Evolutionary conservation across 2,888 invertebrate species (phyloP).

Genomic region (Osmoderma eremita): DNA sequence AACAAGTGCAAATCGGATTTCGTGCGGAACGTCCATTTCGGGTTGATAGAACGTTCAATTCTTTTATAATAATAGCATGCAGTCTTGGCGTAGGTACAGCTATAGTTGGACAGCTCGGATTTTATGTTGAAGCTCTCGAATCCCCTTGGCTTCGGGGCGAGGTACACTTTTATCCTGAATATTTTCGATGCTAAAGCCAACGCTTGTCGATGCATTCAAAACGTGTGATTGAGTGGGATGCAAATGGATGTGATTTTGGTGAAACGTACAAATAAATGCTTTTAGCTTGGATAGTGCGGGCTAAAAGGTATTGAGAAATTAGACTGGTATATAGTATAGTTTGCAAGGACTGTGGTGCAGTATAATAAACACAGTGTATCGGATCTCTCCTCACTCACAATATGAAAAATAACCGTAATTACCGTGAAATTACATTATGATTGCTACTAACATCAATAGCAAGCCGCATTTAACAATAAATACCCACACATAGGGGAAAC

Average conservation of each 20-base stretch:
- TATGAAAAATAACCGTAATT: no score
- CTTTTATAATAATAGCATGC: constrained; percentile 1
- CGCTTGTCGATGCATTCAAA: background rate
- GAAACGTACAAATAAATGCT: background rate
- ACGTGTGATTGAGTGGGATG: background rate
- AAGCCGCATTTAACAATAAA: no score
- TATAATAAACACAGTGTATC: no score
- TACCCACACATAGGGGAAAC: no score
- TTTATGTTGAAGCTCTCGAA: background rate
- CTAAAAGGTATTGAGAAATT: no score
- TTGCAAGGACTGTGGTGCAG: no score
- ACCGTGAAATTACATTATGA: no score
- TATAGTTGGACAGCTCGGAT: background rate
- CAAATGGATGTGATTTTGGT: background rate
- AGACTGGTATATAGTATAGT: no score
- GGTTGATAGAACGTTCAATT: constrained; percentile 10
- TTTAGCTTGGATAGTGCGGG: background rate
- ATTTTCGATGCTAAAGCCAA: background rate
- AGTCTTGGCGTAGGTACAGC: constrained; percentile 6
- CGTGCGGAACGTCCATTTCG: background rate
- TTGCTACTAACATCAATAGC: no score
- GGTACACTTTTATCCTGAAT: background rate
- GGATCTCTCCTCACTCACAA: no score
- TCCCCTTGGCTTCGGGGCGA: background rate
- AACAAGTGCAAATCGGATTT: no score